Conservation (phyloP, 2,113 vertebrate genomes). For the Forbesichthys papilliferus region DNA sequence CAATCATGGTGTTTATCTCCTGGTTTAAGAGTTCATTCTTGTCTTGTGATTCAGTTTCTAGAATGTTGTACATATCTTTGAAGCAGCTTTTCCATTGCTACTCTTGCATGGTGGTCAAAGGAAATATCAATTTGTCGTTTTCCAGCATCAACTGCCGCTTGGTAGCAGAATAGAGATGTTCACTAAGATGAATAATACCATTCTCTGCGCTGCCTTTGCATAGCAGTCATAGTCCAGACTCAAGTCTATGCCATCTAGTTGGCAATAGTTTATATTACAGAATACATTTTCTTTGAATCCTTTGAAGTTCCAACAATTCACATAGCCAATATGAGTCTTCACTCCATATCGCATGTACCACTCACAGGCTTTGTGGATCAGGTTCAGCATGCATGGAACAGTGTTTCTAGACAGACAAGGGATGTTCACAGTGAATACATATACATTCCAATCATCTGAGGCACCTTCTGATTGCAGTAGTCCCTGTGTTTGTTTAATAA, state of each 20-base stretch:
- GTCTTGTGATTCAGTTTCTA: constrained; percentile 23
- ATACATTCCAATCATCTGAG: constrained; percentile 31
- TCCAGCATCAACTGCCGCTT: constrained; percentile 17
- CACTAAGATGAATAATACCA: constrained; percentile 25
- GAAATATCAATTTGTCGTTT: constrained; percentile 12
- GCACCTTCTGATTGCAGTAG: constrained; percentile 31
- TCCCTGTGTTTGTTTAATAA: constrained; percentile 59
- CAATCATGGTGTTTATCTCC: background rate
- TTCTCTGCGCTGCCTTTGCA: constrained; percentile 7
- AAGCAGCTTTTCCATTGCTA: constrained; percentile 44
- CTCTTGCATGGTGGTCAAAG: background rate
- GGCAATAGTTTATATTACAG: constrained; percentile 35
- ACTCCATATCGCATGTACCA: constrained; percentile 53
- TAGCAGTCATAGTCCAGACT: constrained; percentile 44
- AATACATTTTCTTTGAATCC: constrained; percentile 59
- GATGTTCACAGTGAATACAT: constrained; percentile 62
- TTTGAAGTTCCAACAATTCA: constrained; percentile 63
- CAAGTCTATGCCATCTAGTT: constrained; percentile 33
- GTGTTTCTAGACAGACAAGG: constrained; percentile 54
- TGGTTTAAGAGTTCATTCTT: constrained; percentile 10
- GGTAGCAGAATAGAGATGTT: constrained; percentile 40
- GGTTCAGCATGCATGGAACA: constrained; percentile 52
- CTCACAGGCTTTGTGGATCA: constrained; percentile 48
- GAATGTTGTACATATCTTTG: constrained; percentile 22
- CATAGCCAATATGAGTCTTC: constrained; percentile 51